Percentiles rank a stretch among this genome's conserved stretches.
Evolutionary conservation across 2,113 vertebrate genomes (phyloP).

Genomic region (Bos taurus): ARS-UCD2.0 NC_037345.1:43420501-43421000

Average conservation of each 20-base stretch:
- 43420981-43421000: not conserved
- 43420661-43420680: not conserved
- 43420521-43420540: not conserved
- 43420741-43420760: not conserved
- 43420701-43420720: not conserved
- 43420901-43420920: not conserved
- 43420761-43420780: not conserved
- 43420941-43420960: not conserved
- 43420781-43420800: not conserved
- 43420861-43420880: not conserved
- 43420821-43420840: not conserved
- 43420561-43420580: not conserved
- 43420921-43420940: fast-evolving
- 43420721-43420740: not conserved
- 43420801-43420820: not conserved
- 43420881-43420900: fast-evolving
- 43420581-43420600: not conserved
- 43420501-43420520: not conserved
- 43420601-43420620: not conserved
- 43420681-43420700: not conserved
- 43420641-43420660: not conserved
- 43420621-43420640: not conserved
- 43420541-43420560: not conserved
- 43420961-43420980: not conserved
- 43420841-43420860: not conserved